Evolutionary conservation across 2,113 vertebrate species (phyloP), one percentile per base, ranked within the genome.

Genomic region (Amia ocellicauda): DNA sequence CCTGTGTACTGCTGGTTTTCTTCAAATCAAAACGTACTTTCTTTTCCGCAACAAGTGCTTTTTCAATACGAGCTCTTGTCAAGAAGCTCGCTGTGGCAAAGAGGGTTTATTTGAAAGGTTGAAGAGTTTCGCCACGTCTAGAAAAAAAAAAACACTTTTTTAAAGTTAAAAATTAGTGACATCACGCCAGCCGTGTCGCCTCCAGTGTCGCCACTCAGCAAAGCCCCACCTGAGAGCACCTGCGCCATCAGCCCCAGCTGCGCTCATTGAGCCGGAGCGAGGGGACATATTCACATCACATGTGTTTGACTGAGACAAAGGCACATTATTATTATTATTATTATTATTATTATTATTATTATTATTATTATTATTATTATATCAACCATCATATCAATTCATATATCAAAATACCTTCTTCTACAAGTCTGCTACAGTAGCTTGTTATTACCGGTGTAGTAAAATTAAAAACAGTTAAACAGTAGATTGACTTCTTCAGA

Each of bases 171-270:
- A 24, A 22, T 36, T 36, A 5, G n/a, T 58, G 54, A 58, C 63
- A 58, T 9, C 29, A 47, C 19, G 54, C 19, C 27, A 47, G 40
- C 58, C 54, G 5, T 36, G 55, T 58, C 63, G 27, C 54, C 16
- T 23, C 31, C 26, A 45, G 24, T 65, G 63, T 65, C 63, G 28
- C 63, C 55, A 11, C 55, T 49, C 63, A 31, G 16, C 3, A 47
- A 11, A 64, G 28, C 9, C 16, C 31, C 27, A 22, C 31, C 11
- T 29, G 7, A 55, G 54, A 22, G 56, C 62, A 65, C 63, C 63
- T 65, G 63, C 58, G 56, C 4, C 26, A 22, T 65, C 54, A 58
- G 58, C 58, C 28, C 26, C 17, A 42, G 42, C n/a, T 65, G 29
- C 58, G 58, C 54, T 29, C 16, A 13, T 54, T 13, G n/a, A n/a